Conservation (phyloP, 2,888 invertebrate genomes). For the Polymixis lichenea region DNA sequence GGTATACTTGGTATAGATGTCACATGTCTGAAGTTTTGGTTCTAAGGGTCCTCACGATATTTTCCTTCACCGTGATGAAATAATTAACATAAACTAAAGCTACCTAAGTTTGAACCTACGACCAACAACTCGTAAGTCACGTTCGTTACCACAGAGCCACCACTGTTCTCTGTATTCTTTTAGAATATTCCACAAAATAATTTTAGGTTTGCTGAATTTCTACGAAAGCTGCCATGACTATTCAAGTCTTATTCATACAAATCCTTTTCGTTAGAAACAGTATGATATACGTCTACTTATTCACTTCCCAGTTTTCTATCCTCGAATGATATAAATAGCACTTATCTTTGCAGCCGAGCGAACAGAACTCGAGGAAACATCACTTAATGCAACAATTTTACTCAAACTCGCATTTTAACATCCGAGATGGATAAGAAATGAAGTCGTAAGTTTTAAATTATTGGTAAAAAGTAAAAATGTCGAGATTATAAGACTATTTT, state of each 20-base stretch:
- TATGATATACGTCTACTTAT: conserved; percentile 41
- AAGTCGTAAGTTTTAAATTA: conserved; percentile 1
- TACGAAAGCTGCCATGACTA: conserved; percentile 4
- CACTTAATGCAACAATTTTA: conserved; percentile 47
- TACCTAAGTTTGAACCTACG: too few relatives aligned
- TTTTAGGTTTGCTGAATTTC: not conserved
- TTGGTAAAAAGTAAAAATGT: not conserved
- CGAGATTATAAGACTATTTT: not conserved
- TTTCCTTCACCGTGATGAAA: too few relatives aligned
- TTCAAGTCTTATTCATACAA: not conserved
- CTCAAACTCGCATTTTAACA: conserved; percentile 36
- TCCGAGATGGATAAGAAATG: conserved; percentile 23
- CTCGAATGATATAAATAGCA: conserved; percentile 47
- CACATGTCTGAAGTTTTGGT: too few relatives aligned
- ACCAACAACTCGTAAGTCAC: too few relatives aligned
- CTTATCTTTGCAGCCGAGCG: conserved; percentile 50
- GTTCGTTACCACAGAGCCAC: too few relatives aligned
- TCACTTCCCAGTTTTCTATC: conserved; percentile 42
- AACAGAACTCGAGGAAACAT: conserved; percentile 44
- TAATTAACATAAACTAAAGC: too few relatives aligned
- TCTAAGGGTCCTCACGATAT: too few relatives aligned
- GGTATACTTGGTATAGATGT: too few relatives aligned
- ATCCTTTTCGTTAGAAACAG: conserved; percentile 31
- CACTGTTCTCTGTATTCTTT: too few relatives aligned
- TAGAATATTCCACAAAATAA: not conserved